These are phyloP conservation scores for Channallabes apus DNA, from an alignment of 2,797 vertebrate species.

Conservation along the genomic window DNA sequence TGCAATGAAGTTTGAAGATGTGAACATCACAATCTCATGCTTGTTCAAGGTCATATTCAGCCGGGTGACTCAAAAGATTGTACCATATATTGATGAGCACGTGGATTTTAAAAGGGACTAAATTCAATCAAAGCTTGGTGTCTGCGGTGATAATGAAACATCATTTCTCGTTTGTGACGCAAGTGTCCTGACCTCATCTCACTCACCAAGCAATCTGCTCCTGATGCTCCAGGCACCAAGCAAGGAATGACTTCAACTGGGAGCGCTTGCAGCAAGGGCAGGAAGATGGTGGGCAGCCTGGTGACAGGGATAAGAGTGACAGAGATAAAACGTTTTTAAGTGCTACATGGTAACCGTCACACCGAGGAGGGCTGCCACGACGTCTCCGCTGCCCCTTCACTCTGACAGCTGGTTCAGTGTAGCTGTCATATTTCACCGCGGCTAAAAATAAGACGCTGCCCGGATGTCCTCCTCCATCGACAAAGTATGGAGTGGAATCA, in stretches of 20 bases:
- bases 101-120: neutral
- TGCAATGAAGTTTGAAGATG: neutral
- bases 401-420: constrained; percentile 62
- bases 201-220: constrained; percentile 8
- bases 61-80: neutral
- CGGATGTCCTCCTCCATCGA: constrained; percentile 72
- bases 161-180: neutral
- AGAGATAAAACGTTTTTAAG: constrained; percentile 61
- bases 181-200: constrained; percentile 10
- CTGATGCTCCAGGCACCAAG: constrained; percentile 32
- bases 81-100: neutral
- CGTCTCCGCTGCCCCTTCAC: constrained; percentile 53
- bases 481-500: constrained; percentile 70
- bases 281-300: constrained; percentile 37
- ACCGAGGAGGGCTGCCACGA: constrained; percentile 29
- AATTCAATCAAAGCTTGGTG: neutral
- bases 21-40: neutral
- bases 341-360: constrained; percentile 61
- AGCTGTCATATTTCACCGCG: constrained; percentile 67
- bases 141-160: neutral
- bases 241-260: constrained; percentile 19
- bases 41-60: neutral
- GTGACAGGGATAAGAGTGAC: constrained; percentile 56
- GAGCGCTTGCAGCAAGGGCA: neutral
- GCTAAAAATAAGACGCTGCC: constrained; percentile 73